Conservation (phyloP, 2,888 invertebrate genomes). For the Hymenopus coronatus region DNA sequence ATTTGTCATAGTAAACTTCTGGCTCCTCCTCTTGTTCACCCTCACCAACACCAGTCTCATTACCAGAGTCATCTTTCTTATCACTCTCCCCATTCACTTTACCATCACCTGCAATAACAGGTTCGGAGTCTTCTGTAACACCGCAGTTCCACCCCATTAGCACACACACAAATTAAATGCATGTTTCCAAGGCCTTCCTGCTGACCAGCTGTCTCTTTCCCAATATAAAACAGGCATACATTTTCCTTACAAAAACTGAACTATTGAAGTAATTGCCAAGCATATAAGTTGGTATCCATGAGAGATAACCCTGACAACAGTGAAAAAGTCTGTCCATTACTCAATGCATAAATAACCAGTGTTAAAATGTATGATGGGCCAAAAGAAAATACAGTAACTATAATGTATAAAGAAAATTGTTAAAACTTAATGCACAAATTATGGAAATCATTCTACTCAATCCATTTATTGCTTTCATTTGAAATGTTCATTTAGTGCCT, state of each 20-base stretch:
- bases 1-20: constrained; percentile 83
- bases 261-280: not conserved
- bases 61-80: constrained; percentile 87
- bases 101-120: constrained; percentile 34
- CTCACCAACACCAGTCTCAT: constrained; percentile 83
- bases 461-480: too few relatives aligned
- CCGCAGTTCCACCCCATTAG: not conserved
- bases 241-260: not conserved
- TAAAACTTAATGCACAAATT: too few relatives aligned
- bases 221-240: not conserved
- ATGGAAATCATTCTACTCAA: too few relatives aligned
- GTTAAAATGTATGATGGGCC: too few relatives aligned
- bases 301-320: too few relatives aligned
- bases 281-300: not conserved
- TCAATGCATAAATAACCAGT: too few relatives aligned
- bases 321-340: too few relatives aligned
- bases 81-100: constrained; percentile 63
- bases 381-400: too few relatives aligned
- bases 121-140: constrained; percentile 27
- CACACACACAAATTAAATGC: not conserved
- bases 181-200: not conserved
- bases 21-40: constrained; percentile 69
- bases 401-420: too few relatives aligned
- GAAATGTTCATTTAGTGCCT: too few relatives aligned
- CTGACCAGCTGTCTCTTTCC: not conserved